A percentile compares a stretch with the other conserved stretches of the same genome.
Evolutionary conservation across 2,888 invertebrate genomes (phyloP).

Genomic region (Caradrina clavipalpis): DNA sequence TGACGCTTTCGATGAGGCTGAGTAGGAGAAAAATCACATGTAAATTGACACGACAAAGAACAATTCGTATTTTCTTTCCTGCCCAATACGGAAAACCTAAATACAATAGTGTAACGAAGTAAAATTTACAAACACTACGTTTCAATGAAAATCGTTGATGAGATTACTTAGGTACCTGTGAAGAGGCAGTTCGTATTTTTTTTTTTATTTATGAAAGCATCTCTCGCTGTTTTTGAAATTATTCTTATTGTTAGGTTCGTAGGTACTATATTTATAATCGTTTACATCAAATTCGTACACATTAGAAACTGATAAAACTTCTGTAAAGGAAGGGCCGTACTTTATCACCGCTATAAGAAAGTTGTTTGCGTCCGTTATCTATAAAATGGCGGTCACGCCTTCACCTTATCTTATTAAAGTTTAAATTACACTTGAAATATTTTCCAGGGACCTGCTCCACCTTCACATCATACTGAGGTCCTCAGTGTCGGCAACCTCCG

Average conservation of each 20-base stretch:
- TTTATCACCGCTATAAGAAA: slow-evolving; percentile 49
- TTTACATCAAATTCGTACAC: not conserved
- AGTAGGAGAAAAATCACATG: not conserved
- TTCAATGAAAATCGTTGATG: too few species aligned
- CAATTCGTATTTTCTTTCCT: slow-evolving; percentile 2
- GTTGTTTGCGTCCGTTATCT: slow-evolving; percentile 54
- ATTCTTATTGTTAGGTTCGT: not conserved
- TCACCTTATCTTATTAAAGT: slow-evolving; percentile 39
- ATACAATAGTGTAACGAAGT: slow-evolving; percentile 14
- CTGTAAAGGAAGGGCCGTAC: slow-evolving; percentile 15
- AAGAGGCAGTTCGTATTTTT: too few species aligned
- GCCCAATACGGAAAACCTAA: slow-evolving; percentile 1
- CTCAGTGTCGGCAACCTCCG: slow-evolving; percentile 70
- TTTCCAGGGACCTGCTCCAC: slow-evolving; percentile 69
- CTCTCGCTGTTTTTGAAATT: not conserved
- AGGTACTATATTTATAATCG: too few species aligned
- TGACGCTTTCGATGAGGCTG: not conserved
- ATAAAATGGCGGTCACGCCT: slow-evolving; percentile 25
- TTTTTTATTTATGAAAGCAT: not conserved
- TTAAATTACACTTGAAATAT: slow-evolving; percentile 37
- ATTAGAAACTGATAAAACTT: slow-evolving; percentile 33
- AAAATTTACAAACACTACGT: slow-evolving; percentile 39
- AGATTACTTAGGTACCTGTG: too few species aligned
- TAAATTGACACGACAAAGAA: slow-evolving; percentile 2
- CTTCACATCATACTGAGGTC: slow-evolving; percentile 57